These are phyloP conservation scores for Puffinus mauretanicus DNA, from an alignment of 2,113 vertebrate genomes.

Conservation along the genomic window DNA sequence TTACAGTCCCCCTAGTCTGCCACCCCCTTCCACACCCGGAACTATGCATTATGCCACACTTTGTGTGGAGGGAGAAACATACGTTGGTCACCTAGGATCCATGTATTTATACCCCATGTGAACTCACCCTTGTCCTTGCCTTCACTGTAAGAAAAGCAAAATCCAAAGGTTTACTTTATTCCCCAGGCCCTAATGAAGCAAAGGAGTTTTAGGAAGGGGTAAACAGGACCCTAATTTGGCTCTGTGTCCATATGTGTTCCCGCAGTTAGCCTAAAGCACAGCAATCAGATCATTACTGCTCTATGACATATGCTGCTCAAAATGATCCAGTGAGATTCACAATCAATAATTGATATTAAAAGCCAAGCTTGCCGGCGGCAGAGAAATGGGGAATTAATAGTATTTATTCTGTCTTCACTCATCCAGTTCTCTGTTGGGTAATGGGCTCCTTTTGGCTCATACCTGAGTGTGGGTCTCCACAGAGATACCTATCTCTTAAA, in stretches of 20 bases:
- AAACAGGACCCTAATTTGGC: not conserved
- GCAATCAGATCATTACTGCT: not conserved
- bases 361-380: not conserved
- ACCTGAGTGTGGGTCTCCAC: not conserved
- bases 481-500: not conserved
- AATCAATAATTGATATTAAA: slow-evolving; percentile 15
- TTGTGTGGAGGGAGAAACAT: not conserved
- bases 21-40: not conserved
- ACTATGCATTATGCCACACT: not conserved
- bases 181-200: not conserved
- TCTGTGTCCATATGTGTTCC: not conserved
- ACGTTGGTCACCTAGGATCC: not conserved
- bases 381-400: not conserved
- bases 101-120: not conserved
- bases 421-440: not conserved
- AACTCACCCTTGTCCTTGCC: not conserved
- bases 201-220: not conserved
- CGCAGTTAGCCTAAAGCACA: not conserved
- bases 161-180: not conserved
- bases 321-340: not conserved
- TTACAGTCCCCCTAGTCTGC: not conserved
- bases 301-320: not conserved
- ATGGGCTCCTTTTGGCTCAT: not conserved
- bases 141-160: not conserved
- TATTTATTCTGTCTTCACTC: not conserved